Evolutionary conservation across 2,888 invertebrate genomes (phyloP), one percentile per base, ranked within the genome.

Genomic region (Carabus problematicus): DNA sequence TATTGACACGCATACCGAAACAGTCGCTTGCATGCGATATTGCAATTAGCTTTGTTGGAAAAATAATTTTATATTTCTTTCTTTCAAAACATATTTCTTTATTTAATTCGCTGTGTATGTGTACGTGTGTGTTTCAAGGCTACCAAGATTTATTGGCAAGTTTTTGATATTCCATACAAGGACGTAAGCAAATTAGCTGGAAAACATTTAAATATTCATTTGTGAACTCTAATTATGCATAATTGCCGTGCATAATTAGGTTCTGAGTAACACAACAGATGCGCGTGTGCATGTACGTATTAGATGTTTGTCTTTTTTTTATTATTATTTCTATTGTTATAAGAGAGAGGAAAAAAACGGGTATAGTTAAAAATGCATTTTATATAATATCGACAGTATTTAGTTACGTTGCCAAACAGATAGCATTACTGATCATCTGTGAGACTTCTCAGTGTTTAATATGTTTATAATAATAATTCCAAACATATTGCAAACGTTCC

Each of bases 181-280:
- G 67, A 60, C 67, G 52, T 67, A 67, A 67, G 67, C 67, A 67
- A 67, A 67, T 59, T 67, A 67, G 67, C 60, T 60, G 40, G 67
- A 67, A n/a, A 67, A 60, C 49, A 60, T 67, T 67, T 67, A 67
- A 67, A 67, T 67, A 67, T 67, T 67, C 67, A 67, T 67, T 67
- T 67, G 67, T 52, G 52, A 60, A 60, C 18, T 4, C 8, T 60
- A 67, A 67, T 67, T 67, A 67, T 67, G 12, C 59, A 67, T 67
- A 67, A 67, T 67, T 67, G 60, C 60, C 52, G 52, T 54, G 60
- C 52, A 67, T 67, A 54, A 60, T 67, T 49, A 60, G 59, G 39
- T 67, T 67, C 66, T 66, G 59, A 54, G 40, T 58, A 66, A 29
- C n/a, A 52, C 41, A 49, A 59, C 47, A 12, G 56, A 19, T 43